phyloP scores from a whole-genome alignment of 1,140 invertebrate species.

The Musca vetustissima region DNA sequence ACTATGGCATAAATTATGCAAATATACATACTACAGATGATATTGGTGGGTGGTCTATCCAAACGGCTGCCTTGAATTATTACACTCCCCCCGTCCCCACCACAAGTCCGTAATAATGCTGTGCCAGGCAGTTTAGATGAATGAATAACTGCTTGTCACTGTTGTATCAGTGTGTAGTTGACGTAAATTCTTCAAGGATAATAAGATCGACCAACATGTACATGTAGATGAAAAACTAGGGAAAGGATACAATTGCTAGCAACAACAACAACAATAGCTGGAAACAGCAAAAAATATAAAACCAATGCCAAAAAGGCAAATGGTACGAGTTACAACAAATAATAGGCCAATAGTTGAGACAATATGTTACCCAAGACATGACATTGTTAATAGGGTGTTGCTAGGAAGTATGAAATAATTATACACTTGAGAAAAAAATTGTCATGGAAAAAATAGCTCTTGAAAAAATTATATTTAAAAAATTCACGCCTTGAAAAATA shows the following conservation, averaged over 20 bases:
- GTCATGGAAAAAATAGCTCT: too few species aligned
- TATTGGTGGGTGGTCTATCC: background rate
- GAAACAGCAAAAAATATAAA: too few species aligned
- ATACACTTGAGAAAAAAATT: too few species aligned
- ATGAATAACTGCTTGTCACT: background rate
- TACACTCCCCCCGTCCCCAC: too few species aligned
- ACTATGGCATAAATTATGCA: slow-evolving; percentile 24
- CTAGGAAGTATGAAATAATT: too few species aligned
- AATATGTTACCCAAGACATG: slow-evolving; percentile 5
- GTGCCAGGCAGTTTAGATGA: too few species aligned
- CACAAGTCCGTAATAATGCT: too few species aligned
- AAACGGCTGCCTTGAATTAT: background rate
- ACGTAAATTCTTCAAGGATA: slow-evolving; percentile 7
- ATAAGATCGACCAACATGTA: background rate
- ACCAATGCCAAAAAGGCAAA: too few species aligned
- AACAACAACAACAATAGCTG: background rate
- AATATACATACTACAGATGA: background rate
- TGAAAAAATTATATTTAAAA: too few species aligned
- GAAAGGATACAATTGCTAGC: slow-evolving; percentile 15
- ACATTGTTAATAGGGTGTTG: background rate
- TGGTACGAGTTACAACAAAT: background rate
- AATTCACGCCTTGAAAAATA: too few species aligned
- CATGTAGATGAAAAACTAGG: background rate
- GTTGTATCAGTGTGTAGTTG: slow-evolving; percentile 8
- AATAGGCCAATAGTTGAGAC: slow-evolving; percentile 20